Base-by-base conservation (phyloP, 2,113 vertebrate genomes). In the Oryzias woworae region DNA sequence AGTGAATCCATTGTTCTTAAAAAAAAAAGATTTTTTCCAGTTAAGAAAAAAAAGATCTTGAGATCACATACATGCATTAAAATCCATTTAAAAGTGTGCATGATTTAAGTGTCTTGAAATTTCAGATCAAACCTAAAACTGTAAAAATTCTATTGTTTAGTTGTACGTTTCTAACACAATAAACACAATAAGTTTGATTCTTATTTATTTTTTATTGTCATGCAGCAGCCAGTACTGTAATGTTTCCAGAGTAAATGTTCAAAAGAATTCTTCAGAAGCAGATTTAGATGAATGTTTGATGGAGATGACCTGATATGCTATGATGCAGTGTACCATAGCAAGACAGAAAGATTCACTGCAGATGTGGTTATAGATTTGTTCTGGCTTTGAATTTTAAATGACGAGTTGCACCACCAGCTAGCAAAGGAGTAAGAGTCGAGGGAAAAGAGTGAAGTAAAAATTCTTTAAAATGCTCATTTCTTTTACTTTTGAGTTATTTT, bases 401-500 rank as follows among this genome's bases (percentile, higher is more conserved):
- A 53, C 41, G 31, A 23, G 4, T 17, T 36, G 20, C 56, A 42
- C 20, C 43, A 47, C 14, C 51, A n/a, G 18, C 18, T 18, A 65
- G n/a, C 23, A 42, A 54, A 51, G 16, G 5, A 61, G 18, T 14
- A 52, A 52, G 45, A 12, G n/a, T 4, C 43, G 44, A 57, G 50
- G 44, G 28, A 16, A 24, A 31, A 69, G 49, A 52, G 23, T 26
- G 36, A 23, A 60, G 36, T 10, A 54, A 16, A 58, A 15, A 44
- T 43, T 47, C 24, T 44, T 23, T 20, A 46, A 55, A 42, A 50
- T 58, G 10, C 42, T 50, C 42, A 48, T 28, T 58, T 50, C 14
- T 58, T 48, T 51, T 52, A 28, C 47, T 45, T 72, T 63, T 60
- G 68, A 13, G 10, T 17, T 20, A 31, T 62, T 49, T 59, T 51